phyloP scores from a whole-genome alignment of 2,797 vertebrate genomes.

The Microhierax caerulescens region DNA sequence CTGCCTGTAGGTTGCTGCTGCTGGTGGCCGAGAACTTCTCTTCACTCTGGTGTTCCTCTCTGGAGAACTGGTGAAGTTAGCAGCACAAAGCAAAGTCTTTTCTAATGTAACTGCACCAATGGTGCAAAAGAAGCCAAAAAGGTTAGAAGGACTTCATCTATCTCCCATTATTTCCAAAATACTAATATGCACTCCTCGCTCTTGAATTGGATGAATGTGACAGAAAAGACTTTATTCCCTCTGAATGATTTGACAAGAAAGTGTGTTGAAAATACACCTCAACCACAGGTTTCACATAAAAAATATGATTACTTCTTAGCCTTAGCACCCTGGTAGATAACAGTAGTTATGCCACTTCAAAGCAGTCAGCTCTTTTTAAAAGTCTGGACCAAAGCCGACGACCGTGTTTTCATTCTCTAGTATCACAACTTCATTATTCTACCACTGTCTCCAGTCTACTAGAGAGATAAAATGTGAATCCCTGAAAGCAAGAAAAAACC shows the following conservation, averaged over 20 bases:
- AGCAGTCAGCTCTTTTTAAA: background rate
- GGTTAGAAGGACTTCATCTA: background rate
- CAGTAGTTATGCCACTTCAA: background rate
- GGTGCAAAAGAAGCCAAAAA: background rate
- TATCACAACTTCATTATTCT: background rate
- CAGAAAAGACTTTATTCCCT: background rate
- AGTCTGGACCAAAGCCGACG: background rate
- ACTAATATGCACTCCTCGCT: accelerated
- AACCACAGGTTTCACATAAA: background rate
- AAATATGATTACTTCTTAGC: background rate
- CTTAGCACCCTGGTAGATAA: background rate
- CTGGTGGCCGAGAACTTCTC: background rate
- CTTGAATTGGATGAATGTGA: background rate
- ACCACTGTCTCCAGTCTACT: background rate
- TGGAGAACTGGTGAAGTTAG: background rate
- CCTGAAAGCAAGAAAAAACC: background rate
- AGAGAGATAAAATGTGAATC: background rate
- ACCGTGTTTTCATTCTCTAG: background rate
- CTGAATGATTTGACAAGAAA: background rate
- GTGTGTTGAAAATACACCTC: background rate
- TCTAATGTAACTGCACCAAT: background rate
- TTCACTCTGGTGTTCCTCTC: background rate
- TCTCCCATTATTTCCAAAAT: background rate
- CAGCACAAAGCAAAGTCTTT: background rate
- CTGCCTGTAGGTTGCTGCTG: constrained; percentile 31